A percentile compares a stretch with the other conserved stretches of the same genome.
phyloP scores from a whole-genome alignment of 2,888 invertebrate genomes.

The Tridacna crocea region DNA sequence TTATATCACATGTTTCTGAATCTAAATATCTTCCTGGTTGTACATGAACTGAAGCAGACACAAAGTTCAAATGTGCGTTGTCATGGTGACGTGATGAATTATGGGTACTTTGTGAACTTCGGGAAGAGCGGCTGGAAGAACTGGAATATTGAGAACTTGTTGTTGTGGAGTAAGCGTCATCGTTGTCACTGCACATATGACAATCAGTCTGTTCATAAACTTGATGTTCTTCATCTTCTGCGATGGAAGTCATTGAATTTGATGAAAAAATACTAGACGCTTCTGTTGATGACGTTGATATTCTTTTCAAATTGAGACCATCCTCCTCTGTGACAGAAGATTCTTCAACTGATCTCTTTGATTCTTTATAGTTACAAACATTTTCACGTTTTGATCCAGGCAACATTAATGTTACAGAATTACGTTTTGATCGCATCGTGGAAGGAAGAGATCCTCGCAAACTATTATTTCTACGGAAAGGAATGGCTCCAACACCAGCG shows the following conservation, averaged over 20 bases:
- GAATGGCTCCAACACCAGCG: constrained; percentile 62
- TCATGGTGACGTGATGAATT: constrained; percentile 34
- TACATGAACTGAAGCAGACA: constrained; percentile 63
- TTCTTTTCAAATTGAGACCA: constrained; percentile 63
- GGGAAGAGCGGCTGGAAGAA: constrained; percentile 46
- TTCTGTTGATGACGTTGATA: constrained; percentile 69
- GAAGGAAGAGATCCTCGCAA: constrained; percentile 63
- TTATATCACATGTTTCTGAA: constrained; percentile 26
- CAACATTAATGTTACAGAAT: constrained; percentile 58
- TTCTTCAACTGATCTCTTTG: constrained; percentile 64
- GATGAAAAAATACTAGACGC: constrained; percentile 67
- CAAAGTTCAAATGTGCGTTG: constrained; percentile 53
- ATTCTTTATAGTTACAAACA: constrained; percentile 62
- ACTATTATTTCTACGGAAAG: constrained; percentile 64
- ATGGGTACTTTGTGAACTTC: constrained; percentile 45
- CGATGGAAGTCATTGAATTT: constrained; percentile 69
- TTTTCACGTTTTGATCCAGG: constrained; percentile 66
- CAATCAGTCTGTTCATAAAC: constrained; percentile 52
- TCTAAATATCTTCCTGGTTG: constrained; percentile 51
- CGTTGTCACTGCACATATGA: constrained; percentile 61
- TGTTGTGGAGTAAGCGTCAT: constrained; percentile 53
- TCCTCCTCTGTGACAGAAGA: constrained; percentile 55
- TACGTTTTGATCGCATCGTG: constrained; percentile 48
- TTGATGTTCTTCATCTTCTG: constrained; percentile 57
- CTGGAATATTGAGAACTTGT: constrained; percentile 56